Base-by-base conservation (phyloP, 2,113 vertebrate species). In the Sebastes schlegelii region DNA sequence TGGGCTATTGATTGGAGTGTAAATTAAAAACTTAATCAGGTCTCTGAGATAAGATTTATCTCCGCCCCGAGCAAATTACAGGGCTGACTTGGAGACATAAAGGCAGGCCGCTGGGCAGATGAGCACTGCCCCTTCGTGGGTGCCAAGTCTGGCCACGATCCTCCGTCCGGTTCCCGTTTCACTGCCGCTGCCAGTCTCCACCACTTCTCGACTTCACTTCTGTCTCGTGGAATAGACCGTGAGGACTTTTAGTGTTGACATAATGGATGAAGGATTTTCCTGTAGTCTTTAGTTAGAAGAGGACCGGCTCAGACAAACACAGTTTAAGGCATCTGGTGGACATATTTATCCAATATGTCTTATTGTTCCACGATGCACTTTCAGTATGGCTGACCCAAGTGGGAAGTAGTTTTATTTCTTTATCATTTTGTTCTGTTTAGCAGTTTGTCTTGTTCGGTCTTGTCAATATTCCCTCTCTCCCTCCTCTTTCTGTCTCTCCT, bases 11-110 rank as follows among this genome's bases (percentile, higher is more conserved):
- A 99, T 99, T 97, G 95, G 96, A 95, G 97, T 99, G 98, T 99
- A 99, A 99, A 99, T 99, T 99, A 99, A 99, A 99, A 98, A 99
- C 98, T 98, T 99, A 99, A 98, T 99, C 98, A 99, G 98, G 97
- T 97, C 95, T 94, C 92, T 63, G 86, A 95, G 95, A 96, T 96
- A 95, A 95, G 95, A 95, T 95, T 96, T 95, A 95, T 96, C 95
- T 96, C 93, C 78, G 77, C 94, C 94, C 92, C 91, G 82, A 95
- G 94, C 95, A 96, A 95, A 95, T 96, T 95, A 92, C 93, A 93
- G 93, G 92, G 87, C 87, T 91, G 91, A 86, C 92, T 91, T 83
- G 73, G 90, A 95, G 93, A 92, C 89, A 90, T 87, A 85, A 84
- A 90, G 88, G 90, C 80, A 88, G 86, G 79, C 83, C 57, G 7